Base-by-base conservation (phyloP, 2,888 invertebrate genomes). In the Unio delphinus region DNA sequence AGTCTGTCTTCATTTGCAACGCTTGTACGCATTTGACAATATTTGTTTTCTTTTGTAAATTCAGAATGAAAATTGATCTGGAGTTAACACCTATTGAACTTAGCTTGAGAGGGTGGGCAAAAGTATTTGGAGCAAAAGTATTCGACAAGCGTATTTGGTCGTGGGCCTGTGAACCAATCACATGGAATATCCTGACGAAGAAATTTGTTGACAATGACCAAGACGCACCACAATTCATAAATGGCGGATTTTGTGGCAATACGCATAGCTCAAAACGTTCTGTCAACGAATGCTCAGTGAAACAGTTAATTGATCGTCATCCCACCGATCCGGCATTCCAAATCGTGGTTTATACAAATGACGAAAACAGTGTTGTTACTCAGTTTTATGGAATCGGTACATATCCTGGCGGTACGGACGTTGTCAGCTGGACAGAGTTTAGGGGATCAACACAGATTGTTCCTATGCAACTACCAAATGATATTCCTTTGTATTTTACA, bases 401-500 rank as follows among this genome's bases (percentile, higher is more conserved):
- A 28, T 77, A 80, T 54, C 63, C 62, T 28, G 80, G 81, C 18
- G 83, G 81, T 1, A 76, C 74, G 3, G 73, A 82, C 67, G 74
- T 82, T 1, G 69, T 64, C 5, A 75, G 73, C 34, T 80, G 81
- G 81, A 79, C 78, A 15, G 75, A 79, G 58, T 81, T 81, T 76
- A 75, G 78, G 17, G 83, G 80, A 0, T 70, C 67, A 8, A 70
- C 77, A 17, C 68, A 80, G 5, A 58, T 76, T 58, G 75, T 76
- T 8, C 81, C 81, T 15, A 65, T 72, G 7, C 66, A 64, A 6
- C 66, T 83, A 34, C 81, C 82, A 17, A 76, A 80, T 30, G 81
- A 77, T 30, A 69, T 80, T 26, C 83, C 83, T 17, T 62, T 86
- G 20, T 81, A 83, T 70, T 85, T 79, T 73, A 78, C 82, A 4